phyloP scores from a whole-genome alignment of 2,797 vertebrate species.

The Kryptolebias ocellatus region DNA sequence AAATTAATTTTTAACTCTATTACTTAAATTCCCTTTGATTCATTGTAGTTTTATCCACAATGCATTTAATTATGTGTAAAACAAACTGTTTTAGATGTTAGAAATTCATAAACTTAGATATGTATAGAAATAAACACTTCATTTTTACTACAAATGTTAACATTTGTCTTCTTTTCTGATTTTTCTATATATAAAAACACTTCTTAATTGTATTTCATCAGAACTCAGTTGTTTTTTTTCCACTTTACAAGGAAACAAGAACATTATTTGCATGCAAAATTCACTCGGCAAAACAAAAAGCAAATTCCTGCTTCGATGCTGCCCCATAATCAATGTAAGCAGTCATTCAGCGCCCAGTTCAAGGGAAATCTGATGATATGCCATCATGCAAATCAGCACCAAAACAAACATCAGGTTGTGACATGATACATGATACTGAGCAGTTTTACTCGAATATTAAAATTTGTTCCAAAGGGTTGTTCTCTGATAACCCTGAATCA shows the following conservation, averaged over 20 bases:
- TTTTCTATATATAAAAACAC: neutral
- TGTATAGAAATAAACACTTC: neutral
- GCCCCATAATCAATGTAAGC: slow-evolving; percentile 16
- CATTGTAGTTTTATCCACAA: neutral
- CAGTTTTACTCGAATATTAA: slow-evolving; percentile 5
- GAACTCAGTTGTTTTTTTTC: neutral
- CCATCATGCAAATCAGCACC: slow-evolving; percentile 45
- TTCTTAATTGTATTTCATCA: neutral
- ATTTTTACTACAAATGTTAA: neutral
- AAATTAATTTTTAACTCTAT: neutral
- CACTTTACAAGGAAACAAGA: neutral
- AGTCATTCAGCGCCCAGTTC: slow-evolving; percentile 12
- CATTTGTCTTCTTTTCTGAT: neutral
- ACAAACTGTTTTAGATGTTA: neutral
- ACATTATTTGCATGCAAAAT: slow-evolving; percentile 19
- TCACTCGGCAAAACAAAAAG: slow-evolving; percentile 5
- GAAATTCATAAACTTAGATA: neutral
- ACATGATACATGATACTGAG: slow-evolving; percentile 4
- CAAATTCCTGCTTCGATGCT: slow-evolving; percentile 10
- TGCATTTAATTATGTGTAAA: neutral
- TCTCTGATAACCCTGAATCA: neutral
- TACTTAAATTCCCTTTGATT: too few species aligned
- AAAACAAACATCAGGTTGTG: slow-evolving; percentile 37
- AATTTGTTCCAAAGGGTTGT: neutral
- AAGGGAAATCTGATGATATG: slow-evolving; percentile 37